Evolutionary conservation across 2,888 invertebrate species (phyloP), one percentile per base, ranked within the genome.

Genomic region (Blastobasis adustella): DNA sequence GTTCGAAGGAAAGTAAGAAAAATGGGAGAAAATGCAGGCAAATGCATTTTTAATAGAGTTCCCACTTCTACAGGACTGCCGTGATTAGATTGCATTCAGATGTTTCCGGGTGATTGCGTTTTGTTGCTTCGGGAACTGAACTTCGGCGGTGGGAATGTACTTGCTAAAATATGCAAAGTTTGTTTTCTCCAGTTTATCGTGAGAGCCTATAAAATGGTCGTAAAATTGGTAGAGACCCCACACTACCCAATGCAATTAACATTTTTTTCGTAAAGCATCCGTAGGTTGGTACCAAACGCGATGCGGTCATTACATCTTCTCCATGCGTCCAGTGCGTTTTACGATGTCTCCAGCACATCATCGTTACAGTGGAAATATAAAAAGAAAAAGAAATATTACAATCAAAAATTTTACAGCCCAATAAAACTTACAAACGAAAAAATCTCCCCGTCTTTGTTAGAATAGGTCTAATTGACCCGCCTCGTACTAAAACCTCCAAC

Each of bases 31-130:
- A 76, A 73, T 76, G 78, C 80, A 81, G 61, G 66, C 74, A 76
- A 81, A 82, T 81, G 84, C 81, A 83, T 80, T 78, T 81, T 80
- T 80, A 74, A 82, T 79, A 54, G 55, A 57, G 45, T 50, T 49
- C 50, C 49, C 10, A 10, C 37, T 38, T 52, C 43, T 45, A 45
- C 10, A 8, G 50, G 10, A 37, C 10, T 44, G 47, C 39, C 43
- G 23, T 50, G 53, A 53, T 53, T 47, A 45, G 49, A 47, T 52
- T 46, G 9, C 9, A 36, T 10, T 40, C 23, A 23, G 23, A 23
- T 23, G 23, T 23, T 23, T 23, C 23, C 23, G 23, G 23, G 23
- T 23, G 23, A 23, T 23, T 23, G 23, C 23, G 3, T 23, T 23
- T 23, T 23, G 23, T 23, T 23, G 23, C 23, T 23, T 23, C 23